Conservation (phyloP, 2,888 invertebrate genomes). For the Digitonthophagus gazella region DNA sequence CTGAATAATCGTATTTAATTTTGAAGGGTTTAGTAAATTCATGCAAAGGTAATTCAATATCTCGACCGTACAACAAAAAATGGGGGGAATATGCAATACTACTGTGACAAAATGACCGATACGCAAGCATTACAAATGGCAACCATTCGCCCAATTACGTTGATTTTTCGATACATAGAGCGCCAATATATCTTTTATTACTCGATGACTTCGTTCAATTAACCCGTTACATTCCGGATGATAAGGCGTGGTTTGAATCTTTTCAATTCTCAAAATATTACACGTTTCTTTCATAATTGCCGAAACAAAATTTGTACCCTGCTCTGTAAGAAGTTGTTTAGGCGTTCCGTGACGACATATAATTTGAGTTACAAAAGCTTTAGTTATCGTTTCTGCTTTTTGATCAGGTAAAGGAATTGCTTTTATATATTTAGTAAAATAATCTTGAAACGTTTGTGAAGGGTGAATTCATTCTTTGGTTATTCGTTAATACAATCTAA, state of each 20-base stretch:
- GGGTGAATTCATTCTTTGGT: no score
- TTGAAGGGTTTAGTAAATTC: slow-evolving; percentile 24
- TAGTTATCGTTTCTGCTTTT: neutral
- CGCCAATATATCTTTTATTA: slow-evolving; percentile 36
- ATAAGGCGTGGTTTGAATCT: slow-evolving; percentile 37
- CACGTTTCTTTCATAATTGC: no score
- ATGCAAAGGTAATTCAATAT: slow-evolving; percentile 33
- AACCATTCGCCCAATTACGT: slow-evolving; percentile 38
- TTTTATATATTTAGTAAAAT: neutral
- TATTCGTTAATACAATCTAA: no score
- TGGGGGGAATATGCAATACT: slow-evolving; percentile 32
- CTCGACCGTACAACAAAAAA: slow-evolving; percentile 34
- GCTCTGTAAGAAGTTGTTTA: no score
- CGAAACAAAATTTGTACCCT: no score
- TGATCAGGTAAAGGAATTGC: neutral
- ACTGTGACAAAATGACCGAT: slow-evolving; percentile 27
- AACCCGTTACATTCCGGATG: slow-evolving; percentile 39
- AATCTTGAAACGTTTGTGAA: neutral
- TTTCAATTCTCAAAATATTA: no score
- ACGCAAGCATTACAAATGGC: slow-evolving; percentile 35
- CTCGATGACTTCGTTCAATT: slow-evolving; percentile 39
- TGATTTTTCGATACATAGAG: slow-evolving; percentile 34
- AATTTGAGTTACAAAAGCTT: neutral
- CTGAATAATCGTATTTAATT: slow-evolving; percentile 27
- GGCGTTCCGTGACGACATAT: no score